These are phyloP conservation scores for Tadarida brasiliensis DNA, from an alignment of 2,797 vertebrate genomes.

Conservation along the genomic window DNA sequence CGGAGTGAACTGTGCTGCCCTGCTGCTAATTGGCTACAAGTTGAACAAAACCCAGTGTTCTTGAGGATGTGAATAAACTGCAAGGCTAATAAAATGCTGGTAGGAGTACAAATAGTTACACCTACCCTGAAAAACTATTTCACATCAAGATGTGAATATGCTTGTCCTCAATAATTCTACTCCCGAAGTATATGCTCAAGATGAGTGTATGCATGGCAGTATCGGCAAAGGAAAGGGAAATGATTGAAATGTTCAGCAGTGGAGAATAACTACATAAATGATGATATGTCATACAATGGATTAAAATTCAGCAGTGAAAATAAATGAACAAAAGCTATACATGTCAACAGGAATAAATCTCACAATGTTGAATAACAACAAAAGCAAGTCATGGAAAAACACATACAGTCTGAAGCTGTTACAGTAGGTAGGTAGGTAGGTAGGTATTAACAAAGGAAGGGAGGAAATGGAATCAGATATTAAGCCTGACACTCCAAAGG, in stretches of 20 bases:
- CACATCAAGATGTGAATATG: background rate
- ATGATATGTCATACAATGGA: background rate
- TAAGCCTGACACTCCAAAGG: background rate
- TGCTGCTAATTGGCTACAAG: background rate
- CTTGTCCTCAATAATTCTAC: background rate
- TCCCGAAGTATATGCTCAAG: background rate
- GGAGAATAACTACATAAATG: background rate
- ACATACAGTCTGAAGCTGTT: background rate
- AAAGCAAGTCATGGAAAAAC: background rate
- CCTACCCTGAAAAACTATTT: conserved; percentile 22
- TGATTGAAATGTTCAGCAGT: background rate
- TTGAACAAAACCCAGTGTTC: background rate
- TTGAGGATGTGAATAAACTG: background rate
- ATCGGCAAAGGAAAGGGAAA: background rate
- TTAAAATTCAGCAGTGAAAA: background rate
- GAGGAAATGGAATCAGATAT: background rate
- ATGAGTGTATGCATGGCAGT: background rate
- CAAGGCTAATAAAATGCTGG: background rate
- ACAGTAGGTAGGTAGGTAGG: background rate
- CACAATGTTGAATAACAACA: background rate
- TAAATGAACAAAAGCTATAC: background rate
- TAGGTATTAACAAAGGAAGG: background rate
- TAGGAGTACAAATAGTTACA: background rate
- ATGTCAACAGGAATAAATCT: background rate
- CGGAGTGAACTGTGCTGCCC: background rate